Evolutionary conservation across 2,888 invertebrate species (phyloP).

Genomic region (Darwinula stevensoni): DNA sequence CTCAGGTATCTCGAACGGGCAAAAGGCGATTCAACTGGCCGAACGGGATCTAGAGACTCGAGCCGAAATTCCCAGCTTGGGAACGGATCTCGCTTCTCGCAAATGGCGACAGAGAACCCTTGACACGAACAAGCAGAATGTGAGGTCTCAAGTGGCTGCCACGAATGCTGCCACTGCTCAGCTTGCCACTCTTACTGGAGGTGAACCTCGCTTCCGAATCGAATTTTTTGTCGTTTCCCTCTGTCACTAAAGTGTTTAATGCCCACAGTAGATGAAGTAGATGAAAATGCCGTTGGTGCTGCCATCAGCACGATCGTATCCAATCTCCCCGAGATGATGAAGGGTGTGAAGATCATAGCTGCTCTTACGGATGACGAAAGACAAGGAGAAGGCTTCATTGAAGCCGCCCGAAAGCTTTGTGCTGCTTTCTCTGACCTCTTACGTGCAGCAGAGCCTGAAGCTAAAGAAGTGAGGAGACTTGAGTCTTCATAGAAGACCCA

Average conservation of each 20-base stretch:
- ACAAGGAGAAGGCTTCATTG: conserved; percentile 52
- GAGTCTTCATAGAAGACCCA: too few relatives aligned
- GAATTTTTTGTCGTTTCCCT: too few relatives aligned
- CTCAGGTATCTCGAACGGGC: conserved; percentile 63
- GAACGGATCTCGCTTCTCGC: conserved; percentile 50
- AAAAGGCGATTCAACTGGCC: conserved; percentile 57
- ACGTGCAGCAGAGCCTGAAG: conserved; percentile 28
- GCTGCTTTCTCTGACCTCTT: conserved; percentile 39
- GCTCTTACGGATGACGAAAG: conserved; percentile 62
- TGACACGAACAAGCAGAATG: conserved; percentile 82
- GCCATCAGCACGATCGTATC: conserved; percentile 90
- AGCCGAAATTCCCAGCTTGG: conserved; percentile 37
- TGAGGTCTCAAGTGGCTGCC: conserved; percentile 85
- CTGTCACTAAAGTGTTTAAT: too few relatives aligned
- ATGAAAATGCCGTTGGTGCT: conserved; percentile 81
- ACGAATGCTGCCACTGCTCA: conserved; percentile 99
- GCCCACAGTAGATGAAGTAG: conserved; percentile 55
- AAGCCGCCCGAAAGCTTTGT: conserved; percentile 72
- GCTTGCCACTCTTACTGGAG: conserved; percentile 63
- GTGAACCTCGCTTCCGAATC: too few relatives aligned
- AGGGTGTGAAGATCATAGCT: conserved; percentile 73
- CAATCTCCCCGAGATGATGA: conserved; percentile 79
- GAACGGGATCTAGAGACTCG: conserved; percentile 36
- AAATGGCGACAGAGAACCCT: conserved; percentile 82
- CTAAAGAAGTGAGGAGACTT: conserved; percentile 32